Evolutionary conservation across 2,113 vertebrate species (phyloP).

Genomic region (Tupaia tana): DNA sequence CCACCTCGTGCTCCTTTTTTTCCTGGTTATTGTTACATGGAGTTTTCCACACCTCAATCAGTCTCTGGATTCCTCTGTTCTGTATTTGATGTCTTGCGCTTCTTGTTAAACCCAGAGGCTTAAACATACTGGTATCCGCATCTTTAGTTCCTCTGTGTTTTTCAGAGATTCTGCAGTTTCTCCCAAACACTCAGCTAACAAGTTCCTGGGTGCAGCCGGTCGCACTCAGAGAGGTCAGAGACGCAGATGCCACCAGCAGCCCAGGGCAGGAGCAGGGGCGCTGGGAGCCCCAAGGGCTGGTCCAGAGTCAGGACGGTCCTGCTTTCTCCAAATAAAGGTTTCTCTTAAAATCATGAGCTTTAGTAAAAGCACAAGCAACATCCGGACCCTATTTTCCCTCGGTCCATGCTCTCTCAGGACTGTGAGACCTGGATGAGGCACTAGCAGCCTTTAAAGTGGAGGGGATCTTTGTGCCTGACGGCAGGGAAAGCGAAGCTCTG

Average conservation of each 20-base stretch:
- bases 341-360: neutral
- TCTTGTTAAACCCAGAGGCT: slow-evolving; percentile 68
- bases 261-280: neutral
- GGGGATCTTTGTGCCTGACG: too few species aligned
- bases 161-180: slow-evolving; percentile 57
- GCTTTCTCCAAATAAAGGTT: neutral
- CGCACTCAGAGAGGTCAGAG: neutral
- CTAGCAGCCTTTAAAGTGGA: too few species aligned
- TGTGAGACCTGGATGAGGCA: too few species aligned
- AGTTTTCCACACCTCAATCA: neutral
- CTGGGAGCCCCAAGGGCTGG: neutral
- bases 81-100: slow-evolving; percentile 42
- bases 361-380: neutral
- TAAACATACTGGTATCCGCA: slow-evolving; percentile 57
- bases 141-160: slow-evolving; percentile 43
- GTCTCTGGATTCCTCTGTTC: slow-evolving; percentile 33
- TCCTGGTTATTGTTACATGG: neutral
- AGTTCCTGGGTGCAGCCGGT: slow-evolving; percentile 41
- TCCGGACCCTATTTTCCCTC: neutral
- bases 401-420: neutral
- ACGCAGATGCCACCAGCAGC: neutral
- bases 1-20: neutral
- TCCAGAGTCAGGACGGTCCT: too few species aligned
- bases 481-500: too few species aligned
- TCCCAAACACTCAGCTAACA: slow-evolving; percentile 48